phyloP scores from a whole-genome alignment of 2,797 vertebrate species.

The Loris lydekkerianus region DNA sequence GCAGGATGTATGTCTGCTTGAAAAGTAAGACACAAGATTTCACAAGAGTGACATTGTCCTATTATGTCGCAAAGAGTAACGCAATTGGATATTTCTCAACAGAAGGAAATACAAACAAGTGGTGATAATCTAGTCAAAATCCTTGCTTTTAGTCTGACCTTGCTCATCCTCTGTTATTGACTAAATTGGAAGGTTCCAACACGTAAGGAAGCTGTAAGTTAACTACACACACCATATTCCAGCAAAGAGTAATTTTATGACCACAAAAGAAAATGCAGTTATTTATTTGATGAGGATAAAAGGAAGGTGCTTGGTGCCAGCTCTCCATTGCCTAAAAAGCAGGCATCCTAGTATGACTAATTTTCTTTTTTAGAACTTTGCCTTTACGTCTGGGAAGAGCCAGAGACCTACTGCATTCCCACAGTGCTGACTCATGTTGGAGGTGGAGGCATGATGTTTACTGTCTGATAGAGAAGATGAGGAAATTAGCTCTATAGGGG shows the following conservation, averaged over 20 bases:
- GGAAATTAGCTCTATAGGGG: neutral
- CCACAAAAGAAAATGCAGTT: neutral
- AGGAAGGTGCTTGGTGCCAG: neutral
- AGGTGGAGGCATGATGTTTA: neutral
- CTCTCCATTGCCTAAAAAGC: neutral
- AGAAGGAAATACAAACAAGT: neutral
- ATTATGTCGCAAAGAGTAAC: neutral
- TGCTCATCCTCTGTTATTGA: neutral
- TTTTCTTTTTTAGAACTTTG: neutral
- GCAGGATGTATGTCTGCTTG: neutral
- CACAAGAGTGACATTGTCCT: slow-evolving; percentile 57
- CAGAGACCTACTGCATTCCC: neutral
- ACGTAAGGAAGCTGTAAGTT: neutral
- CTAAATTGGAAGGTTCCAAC: slow-evolving; percentile 41
- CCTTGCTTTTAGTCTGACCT: neutral
- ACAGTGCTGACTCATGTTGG: neutral
- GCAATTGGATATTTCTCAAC: neutral
- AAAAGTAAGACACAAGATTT: slow-evolving; percentile 60
- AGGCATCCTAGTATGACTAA: neutral
- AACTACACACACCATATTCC: neutral
- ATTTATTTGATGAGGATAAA: neutral
- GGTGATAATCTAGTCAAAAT: neutral
- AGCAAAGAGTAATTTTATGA: neutral
- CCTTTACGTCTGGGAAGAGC: neutral
- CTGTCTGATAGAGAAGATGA: neutral